Evolutionary conservation across 2,888 invertebrate species (phyloP).

Genomic region (Meandrusa payeni): DNA sequence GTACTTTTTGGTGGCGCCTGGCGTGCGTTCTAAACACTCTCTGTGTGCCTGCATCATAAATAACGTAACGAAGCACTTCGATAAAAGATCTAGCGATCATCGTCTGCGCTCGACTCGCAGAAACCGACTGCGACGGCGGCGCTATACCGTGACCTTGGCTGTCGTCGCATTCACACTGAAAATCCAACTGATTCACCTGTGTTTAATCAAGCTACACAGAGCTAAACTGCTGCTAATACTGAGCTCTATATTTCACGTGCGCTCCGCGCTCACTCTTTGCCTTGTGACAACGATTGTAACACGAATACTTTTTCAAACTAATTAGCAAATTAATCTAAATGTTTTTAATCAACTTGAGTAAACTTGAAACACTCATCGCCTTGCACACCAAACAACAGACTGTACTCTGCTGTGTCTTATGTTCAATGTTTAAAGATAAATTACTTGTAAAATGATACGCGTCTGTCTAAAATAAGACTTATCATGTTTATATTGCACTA

Average conservation of each 20-base stretch:
- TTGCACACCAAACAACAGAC: conserved; percentile 2
- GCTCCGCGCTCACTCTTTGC: too few species aligned
- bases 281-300: too few species aligned
- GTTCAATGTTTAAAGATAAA: neutral
- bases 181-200: conserved; percentile 49
- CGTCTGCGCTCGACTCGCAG: conserved; percentile 32
- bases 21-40: conserved; percentile 28
- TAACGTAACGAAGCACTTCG: conserved; percentile 48
- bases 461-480: conserved; percentile 7
- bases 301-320: too few species aligned
- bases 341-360: too few species aligned
- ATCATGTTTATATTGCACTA: too few species aligned
- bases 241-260: too few species aligned
- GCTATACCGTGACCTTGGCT: conserved; percentile 50
- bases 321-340: too few species aligned
- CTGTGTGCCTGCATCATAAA: conserved; percentile 41
- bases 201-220: conserved; percentile 43
- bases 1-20: conserved; percentile 29
- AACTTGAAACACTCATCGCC: conserved; percentile 6
- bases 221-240: conserved; percentile 21
- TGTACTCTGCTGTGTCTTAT: neutral
- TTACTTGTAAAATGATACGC: conserved; percentile 7
- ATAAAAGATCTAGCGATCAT: conserved; percentile 51
- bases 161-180: conserved; percentile 33
- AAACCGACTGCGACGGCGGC: conserved; percentile 32